These are phyloP conservation scores for Lomographa bimaculata DNA, from an alignment of 2,888 invertebrate genomes.

Conservation along the genomic window DNA sequence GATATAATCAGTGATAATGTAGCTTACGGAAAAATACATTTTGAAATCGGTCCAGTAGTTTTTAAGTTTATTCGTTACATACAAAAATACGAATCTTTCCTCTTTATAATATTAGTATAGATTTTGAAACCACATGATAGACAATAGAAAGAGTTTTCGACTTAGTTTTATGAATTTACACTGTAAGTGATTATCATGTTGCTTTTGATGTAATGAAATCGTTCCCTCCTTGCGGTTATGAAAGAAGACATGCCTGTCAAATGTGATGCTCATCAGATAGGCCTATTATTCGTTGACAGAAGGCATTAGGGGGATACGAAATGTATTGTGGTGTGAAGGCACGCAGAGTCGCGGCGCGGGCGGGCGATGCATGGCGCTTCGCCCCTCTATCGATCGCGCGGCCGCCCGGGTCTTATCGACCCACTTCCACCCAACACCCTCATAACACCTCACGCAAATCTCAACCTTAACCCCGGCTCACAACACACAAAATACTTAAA, in stretches of 20 bases:
- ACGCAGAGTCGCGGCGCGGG: slow-evolving; percentile 49
- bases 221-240: slow-evolving; percentile 5
- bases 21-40: too few relatives aligned
- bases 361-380: slow-evolving; percentile 35
- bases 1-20: too few relatives aligned
- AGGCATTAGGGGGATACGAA: slow-evolving; percentile 43
- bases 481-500: slow-evolving; percentile 47
- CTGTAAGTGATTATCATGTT: too few relatives aligned
- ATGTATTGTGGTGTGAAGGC: slow-evolving; percentile 56
- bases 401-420: slow-evolving; percentile 70
- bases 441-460: slow-evolving; percentile 47
- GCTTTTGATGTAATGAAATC: slow-evolving; percentile 2
- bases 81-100: too few relatives aligned
- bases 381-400: slow-evolving; percentile 71
- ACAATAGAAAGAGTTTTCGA: too few relatives aligned
- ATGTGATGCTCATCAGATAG: slow-evolving; percentile 25
- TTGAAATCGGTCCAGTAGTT: too few relatives aligned
- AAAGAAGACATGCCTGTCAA: slow-evolving; percentile 21
- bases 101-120: too few relatives aligned
- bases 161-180: too few relatives aligned
- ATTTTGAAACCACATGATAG: too few relatives aligned
- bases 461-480: slow-evolving; percentile 59
- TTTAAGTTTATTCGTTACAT: too few relatives aligned
- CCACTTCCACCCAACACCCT: slow-evolving; percentile 61
- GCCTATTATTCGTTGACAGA: slow-evolving; percentile 39